Evolutionary conservation across 2,888 invertebrate genomes (phyloP), one percentile per base, ranked within the genome.

Genomic region (Lasius fuliginosus): DNA sequence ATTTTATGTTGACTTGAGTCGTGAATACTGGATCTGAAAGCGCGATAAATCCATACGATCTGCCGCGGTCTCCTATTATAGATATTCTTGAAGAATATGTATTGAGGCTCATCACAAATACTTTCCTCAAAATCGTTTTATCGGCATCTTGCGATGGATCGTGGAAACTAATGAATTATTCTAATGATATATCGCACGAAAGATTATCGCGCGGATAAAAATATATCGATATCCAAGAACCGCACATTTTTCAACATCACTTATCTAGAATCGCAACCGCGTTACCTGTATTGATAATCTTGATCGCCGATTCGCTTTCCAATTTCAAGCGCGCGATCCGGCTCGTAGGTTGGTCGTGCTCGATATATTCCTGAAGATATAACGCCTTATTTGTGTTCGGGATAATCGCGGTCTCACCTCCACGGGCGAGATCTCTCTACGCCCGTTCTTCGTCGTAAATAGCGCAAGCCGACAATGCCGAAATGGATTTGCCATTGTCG

Each of bases 371-470:
- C 11, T 56, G 58, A 74, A 49, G 75, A 53, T 27, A 58, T 27
- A 56, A 30, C 58, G 46, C 64, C 81, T 85, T 79, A 79, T 83
- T 87, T 79, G 76, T 73, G 76, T 73, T 82, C 60, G 69, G 82
- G 77, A 77, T 68, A 85, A 82, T 53, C 56, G 30, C 53, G 11
- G 60, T 74, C 67, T 64, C 68, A 67, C 73, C 82, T 85, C 73
- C 75, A 36, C 65, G 36, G 36, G 62, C 53, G 46, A 75, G 77
- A 58, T 68, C 62, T 68, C 58, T 73, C 71, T 49, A 53, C 30
- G 67, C 27, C 40, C 42, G 53, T 86, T 81, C 12, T 36, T 42
- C 27, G 18, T 83, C 74, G 85, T 75, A 64, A 71, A 87, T 8
- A 53, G 40, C 36, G 67, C 64, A 11, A 42, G 18, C 60, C 58